Base-by-base conservation (phyloP, 2,888 invertebrate species). In the Unio delphinus region DNA sequence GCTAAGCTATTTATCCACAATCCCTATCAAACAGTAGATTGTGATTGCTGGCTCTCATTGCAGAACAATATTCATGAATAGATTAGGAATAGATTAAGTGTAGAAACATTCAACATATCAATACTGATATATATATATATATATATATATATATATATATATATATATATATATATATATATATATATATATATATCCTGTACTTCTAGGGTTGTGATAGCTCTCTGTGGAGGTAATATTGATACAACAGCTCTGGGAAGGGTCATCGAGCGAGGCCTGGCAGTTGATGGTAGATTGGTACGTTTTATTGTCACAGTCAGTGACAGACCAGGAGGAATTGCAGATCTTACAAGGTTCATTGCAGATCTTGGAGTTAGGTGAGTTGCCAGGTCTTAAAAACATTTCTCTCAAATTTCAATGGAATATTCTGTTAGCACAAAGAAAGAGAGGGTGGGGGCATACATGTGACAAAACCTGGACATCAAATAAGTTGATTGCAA, bases 191-290 rank as follows among this genome's bases (percentile, higher is more conserved):
- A 61, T 34, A 18, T n/a, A 28, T 34, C 2, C 45, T 66, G n/a
- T 63, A 64, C 56, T 70, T 75, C 20, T 78, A 96, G 96, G 84
- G 95, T 96, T 55, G 96, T 96, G 0, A 92, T 96, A 70, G 93
- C 95, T 59, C 90, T 96, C 0, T 95, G 95, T 81, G 92, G 92
- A 18, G 96, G 97, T 60, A 97, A 97, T 91, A 97, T 97, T 69
- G 97, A 97, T 89, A 96, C 96, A 7, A 96, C 96, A 0, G 94
- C 96, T 61, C 92, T 97, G 73, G 96, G 96, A 0, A 92, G 96
- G 26, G 96, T 96, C 80, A 90, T 97, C 80, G 97, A 97, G 89
- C 92, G 96, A 67, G 96, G 96, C 0, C 89, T 97, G 77, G 96
- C 96, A 0, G 95, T 95, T 0, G 96, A 96, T 87, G 95, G 95